Base-by-base conservation (phyloP, 1,140 invertebrate genomes). In the Polypedilum vanderplanki region DNA sequence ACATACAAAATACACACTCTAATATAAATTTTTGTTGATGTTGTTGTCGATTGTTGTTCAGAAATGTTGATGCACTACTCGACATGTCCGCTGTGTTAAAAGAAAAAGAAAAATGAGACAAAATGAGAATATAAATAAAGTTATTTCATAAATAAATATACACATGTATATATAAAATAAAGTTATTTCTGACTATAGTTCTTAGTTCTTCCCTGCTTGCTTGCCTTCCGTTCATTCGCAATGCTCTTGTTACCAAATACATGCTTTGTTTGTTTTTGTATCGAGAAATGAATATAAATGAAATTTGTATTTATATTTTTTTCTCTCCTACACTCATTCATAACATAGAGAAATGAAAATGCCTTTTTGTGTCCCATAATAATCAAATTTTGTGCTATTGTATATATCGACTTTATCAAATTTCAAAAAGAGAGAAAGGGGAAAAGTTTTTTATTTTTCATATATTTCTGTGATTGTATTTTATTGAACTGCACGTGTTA, bases 31-130 rank as follows among this genome's bases (percentile, higher is more conserved):
- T 8, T 57, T 57, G 46, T n/a, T 57, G 46, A n/a, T 57, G 46
- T n/a, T 57, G 46, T 57, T 15, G 46, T 57, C 46, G 46, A 57
- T 57, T 57, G 46, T 57, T 57, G 46, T 22, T 70, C 65, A 70
- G 17, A 18, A 70, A 70, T 18, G 65, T 22, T 70, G 65, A 70
- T 70, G 65, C 65, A 70, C 65, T 22, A 10, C 65, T 70, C 18
- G 65, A 70, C 65, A 70, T 70, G 20, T 70, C 65, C 17, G 65
- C 65, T 70, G 18, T 70, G 65, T 33, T 33, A 5, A 33, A 33
- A 33, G 65, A 70, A 20, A 20, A 18, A 70, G 18, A 70, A 10
- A 20, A 70, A 3, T 20, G 9, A 70, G n/a, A 57, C 3, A 57
- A 57, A 15, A 46, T 46, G 41, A 46, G 41, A 46, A 15, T 33